Evolutionary conservation across 2,113 vertebrate species (phyloP).

Genomic region (Gymnorhina tibicen): DNA sequence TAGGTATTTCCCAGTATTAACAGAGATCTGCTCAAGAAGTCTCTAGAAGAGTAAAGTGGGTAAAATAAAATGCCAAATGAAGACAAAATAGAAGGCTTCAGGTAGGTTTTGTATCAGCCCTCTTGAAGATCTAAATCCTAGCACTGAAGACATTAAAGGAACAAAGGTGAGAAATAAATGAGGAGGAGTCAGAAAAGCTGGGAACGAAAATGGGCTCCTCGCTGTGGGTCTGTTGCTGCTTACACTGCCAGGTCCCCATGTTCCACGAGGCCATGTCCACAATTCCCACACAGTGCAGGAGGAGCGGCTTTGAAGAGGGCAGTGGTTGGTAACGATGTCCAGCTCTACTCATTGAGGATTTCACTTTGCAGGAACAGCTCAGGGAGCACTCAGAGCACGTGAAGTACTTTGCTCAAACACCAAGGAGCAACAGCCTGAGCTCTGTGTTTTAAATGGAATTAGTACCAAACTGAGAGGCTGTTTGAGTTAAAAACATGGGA

Average conservation of each 20-base stretch:
- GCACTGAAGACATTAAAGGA: neutral
- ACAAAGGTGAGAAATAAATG: neutral
- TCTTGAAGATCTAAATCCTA: neutral
- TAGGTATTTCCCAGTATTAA: neutral
- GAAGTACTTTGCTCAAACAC: neutral
- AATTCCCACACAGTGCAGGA: fast-evolving
- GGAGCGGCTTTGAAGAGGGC: neutral
- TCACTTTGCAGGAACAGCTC: neutral
- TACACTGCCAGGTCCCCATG: neutral
- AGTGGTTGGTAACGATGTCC: neutral
- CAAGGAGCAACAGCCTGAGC: neutral
- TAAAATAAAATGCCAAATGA: neutral
- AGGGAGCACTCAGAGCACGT: fast-evolving
- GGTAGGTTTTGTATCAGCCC: neutral
- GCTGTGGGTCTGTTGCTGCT: neutral
- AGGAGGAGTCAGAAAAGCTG: neutral
- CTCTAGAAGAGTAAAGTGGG: neutral
- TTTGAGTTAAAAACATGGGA: neutral
- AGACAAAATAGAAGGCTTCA: neutral
- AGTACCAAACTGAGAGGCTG: neutral
- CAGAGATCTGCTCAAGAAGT: neutral
- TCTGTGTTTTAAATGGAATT: neutral
- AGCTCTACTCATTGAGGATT: neutral
- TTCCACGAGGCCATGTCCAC: neutral
- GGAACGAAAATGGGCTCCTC: neutral